Evolutionary conservation across 2,113 vertebrate species (phyloP), one percentile per base, ranked within the genome.

Genomic region (Cephalopholis sonnerati): DNA sequence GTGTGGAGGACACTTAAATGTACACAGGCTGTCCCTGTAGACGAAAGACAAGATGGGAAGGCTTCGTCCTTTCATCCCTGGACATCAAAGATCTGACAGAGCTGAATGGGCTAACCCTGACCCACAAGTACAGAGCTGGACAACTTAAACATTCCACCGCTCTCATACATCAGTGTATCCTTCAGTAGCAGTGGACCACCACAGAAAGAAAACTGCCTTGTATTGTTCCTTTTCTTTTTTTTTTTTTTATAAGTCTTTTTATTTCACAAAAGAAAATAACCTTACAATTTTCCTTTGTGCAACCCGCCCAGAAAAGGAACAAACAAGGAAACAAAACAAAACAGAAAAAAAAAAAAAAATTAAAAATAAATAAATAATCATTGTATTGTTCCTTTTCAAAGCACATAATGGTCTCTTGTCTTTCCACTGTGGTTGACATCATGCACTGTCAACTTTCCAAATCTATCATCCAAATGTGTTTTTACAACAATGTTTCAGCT

Each of bases 21-120:
- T 59, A 55, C 41, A 67, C 74, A 76, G 48, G 17, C 66, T 51
- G 74, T 76, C 69, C 72, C 68, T 74, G 66, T 4, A 84, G 65
- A 79, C 66, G 48, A 79, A 55, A 82, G 69, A 79, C 65, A 51
- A 74, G 71, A 79, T 32, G 76, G 74, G 41, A 62, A 77, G 76
- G 63, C 55, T 8, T 0, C 46, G 3, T 24, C 63, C 91, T 93
- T 93, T 93, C 87, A 92, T 93, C 86, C 74, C 57, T 1, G 29
- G 29, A 93, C 84, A 88, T 88, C 90, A 90, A 92, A 90, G 87
- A 63, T 85, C 67, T 5, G 5, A 73, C 61, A 54, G 48, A 66
- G 74, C 57, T 59, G 75, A 77, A 70, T 13, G 70, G 55, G 48
- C 78, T 63, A 70, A 79, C 55, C 74, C n/a, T 32, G 41, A 59